A percentile compares a stretch with the other conserved stretches of the same genome.
These are phyloP conservation scores for Phyllostomus discolor DNA, from an alignment of 2,113 vertebrate species.

Conservation along the genomic window DNA sequence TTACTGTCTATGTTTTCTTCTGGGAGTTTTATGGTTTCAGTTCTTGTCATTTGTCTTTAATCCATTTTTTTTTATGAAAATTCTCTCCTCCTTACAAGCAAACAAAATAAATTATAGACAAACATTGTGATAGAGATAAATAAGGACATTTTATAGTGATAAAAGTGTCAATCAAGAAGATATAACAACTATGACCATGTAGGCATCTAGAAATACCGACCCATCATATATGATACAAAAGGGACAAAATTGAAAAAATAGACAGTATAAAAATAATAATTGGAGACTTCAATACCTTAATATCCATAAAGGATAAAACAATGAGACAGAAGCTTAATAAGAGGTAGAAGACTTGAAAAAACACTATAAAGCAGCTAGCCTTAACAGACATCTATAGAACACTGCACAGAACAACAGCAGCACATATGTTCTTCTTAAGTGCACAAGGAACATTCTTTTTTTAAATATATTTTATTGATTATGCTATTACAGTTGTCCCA, in stretches of 20 bases:
- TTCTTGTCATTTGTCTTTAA: neutral
- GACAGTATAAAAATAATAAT: neutral
- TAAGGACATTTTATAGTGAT: neutral
- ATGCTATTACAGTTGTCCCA: too few species aligned
- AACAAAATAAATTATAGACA: neutral
- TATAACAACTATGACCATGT: neutral
- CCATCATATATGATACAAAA: neutral
- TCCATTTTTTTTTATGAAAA: neutral
- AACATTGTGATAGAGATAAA: neutral
- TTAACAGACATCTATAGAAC: neutral
- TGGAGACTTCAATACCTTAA: neutral
- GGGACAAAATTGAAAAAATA: neutral
- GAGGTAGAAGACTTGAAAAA: neutral
- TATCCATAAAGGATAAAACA: neutral
- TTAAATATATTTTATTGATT: too few species aligned
- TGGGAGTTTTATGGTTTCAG: neutral
- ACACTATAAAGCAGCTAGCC: neutral
- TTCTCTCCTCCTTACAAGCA: neutral
- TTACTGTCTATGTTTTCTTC: neutral
- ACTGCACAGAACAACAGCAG: neutral
- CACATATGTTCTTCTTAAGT: neutral
- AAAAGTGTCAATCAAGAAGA: neutral
- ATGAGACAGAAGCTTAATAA: neutral
- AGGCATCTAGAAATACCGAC: neutral
- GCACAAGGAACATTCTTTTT: neutral